Percentiles rank a stretch among this genome's conserved stretches.
Evolutionary conservation across 2,888 invertebrate genomes (phyloP).

Genomic region (Agelastica alni): DNA sequence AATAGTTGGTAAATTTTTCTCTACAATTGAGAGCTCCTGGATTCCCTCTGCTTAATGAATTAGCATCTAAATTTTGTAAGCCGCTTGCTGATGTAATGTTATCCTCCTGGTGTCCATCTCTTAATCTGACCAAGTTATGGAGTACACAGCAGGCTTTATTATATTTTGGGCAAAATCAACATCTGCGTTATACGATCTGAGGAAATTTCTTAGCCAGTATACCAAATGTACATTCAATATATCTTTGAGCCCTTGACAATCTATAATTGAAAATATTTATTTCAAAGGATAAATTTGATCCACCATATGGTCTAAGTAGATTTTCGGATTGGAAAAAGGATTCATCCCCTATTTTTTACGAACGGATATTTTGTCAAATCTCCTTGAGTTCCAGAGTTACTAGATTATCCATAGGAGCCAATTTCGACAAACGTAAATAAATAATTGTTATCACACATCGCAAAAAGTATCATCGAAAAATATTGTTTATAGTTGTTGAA

Average conservation of each 20-base stretch:
- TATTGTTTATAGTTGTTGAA: too few species aligned
- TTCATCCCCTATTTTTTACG: constrained; percentile 22
- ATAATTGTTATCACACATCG: constrained; percentile 20
- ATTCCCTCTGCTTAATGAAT: too few species aligned
- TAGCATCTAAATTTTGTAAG: background rate
- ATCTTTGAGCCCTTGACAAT: constrained; percentile 8
- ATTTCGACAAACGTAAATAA: constrained; percentile 19
- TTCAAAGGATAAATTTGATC: constrained; percentile 5
- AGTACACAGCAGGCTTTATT: constrained; percentile 19
- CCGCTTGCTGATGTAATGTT: constrained; percentile 14
- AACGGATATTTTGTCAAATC: constrained; percentile 14
- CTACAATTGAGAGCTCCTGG: too few species aligned
- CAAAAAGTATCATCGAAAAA: constrained; percentile 19
- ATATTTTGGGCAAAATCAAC: constrained; percentile 9
- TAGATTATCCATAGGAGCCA: constrained; percentile 19
- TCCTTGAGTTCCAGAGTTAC: background rate
- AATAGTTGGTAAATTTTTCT: too few species aligned
- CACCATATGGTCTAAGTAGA: constrained; percentile 17
- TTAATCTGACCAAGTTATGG: constrained; percentile 17
- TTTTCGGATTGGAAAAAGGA: constrained; percentile 19
- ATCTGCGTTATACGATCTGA: constrained; percentile 4
- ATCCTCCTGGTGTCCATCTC: constrained; percentile 14
- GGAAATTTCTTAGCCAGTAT: constrained; percentile 7
- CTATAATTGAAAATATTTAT: background rate
- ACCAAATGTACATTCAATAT: constrained; percentile 12